Evolutionary conservation across 2,888 invertebrate genomes (phyloP).

Genomic region (Icerya purchasi): DNA sequence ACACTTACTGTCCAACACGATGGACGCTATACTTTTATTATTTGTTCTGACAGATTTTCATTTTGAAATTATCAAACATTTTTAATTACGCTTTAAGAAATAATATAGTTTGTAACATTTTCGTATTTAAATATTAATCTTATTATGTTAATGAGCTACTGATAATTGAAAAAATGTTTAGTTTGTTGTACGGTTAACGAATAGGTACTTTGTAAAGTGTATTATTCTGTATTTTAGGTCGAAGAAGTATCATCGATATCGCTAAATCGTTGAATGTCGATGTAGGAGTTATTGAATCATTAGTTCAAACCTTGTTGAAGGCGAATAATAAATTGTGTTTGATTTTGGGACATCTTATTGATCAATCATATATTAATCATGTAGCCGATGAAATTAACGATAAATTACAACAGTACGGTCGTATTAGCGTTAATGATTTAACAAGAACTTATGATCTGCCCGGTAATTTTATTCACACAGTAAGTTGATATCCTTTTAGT

Average conservation of each 20-base stretch:
- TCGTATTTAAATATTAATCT: no score
- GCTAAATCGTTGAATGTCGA: slow-evolving; percentile 75
- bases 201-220: no score
- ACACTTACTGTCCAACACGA: no score
- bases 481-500: slow-evolving; percentile 17
- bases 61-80: no score
- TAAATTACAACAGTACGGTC: slow-evolving; percentile 60
- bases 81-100: no score
- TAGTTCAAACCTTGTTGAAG: slow-evolving; percentile 49
- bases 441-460: slow-evolving; percentile 79
- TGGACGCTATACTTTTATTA: no score
- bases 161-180: no score
- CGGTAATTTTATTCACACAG: slow-evolving; percentile 61
- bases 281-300: slow-evolving; percentile 47
- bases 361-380: slow-evolving; percentile 55
- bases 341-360: slow-evolving; percentile 66
- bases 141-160: no score
- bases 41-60: no score
- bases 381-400: slow-evolving; percentile 88
- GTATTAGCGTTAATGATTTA: slow-evolving; percentile 63
- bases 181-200: no score
- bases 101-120: no score
- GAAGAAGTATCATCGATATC: slow-evolving; percentile 72
- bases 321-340: slow-evolving; percentile 49
- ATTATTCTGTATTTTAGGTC: slow-evolving; percentile 38